Conservation (phyloP, 2,113 vertebrate genomes). For the Laticauda colubrina region DNA sequence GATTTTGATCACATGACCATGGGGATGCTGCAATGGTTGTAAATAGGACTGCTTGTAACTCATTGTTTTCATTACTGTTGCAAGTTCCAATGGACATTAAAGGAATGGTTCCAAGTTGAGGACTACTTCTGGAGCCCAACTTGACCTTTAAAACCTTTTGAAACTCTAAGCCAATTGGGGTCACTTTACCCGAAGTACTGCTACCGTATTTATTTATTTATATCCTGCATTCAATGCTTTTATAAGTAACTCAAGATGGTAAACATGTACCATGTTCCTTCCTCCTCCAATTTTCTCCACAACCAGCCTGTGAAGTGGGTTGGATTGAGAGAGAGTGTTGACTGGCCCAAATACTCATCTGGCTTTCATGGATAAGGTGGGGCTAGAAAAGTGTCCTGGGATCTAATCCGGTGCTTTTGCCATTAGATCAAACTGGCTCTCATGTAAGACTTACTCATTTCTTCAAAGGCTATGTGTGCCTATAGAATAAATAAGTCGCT, state of each 20-base stretch:
- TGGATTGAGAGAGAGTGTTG: neutral
- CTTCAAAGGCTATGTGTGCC: neutral
- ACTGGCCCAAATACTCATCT: neutral
- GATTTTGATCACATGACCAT: neutral
- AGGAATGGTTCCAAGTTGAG: neutral
- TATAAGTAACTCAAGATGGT: neutral
- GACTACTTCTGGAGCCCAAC: neutral
- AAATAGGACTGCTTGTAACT: neutral
- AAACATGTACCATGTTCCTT: neutral
- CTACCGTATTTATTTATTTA: neutral
- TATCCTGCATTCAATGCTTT: neutral
- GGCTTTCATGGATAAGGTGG: neutral
- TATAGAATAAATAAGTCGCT: neutral
- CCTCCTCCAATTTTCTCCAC: neutral
- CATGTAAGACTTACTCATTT: neutral
- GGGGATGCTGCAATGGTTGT: neutral
- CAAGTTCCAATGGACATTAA: neutral
- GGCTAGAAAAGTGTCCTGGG: neutral
- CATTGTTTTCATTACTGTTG: neutral
- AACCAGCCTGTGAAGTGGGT: neutral
- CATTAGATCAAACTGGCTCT: neutral
- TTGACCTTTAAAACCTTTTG: neutral
- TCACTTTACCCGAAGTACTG: neutral
- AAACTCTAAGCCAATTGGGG: neutral
- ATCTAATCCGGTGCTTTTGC: neutral